Evolutionary conservation across 1,140 invertebrate species (phyloP), one percentile per base, ranked within the genome.

Genomic region (Leptinotarsa lineolata): DNA sequence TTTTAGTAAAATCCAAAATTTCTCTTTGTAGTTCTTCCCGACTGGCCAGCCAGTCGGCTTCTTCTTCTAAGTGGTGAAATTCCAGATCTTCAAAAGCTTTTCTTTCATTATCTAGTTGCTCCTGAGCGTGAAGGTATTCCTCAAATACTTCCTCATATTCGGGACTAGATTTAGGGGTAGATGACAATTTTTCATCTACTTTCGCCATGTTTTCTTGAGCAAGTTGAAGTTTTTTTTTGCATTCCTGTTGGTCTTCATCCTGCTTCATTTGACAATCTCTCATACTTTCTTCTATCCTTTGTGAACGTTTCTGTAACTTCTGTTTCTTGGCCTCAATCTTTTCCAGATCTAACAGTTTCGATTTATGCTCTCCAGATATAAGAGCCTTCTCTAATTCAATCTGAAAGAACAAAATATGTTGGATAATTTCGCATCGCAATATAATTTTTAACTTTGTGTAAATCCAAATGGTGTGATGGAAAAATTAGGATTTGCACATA

Each of bases 71-170:
- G 83, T 97, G 93, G 81, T 95, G 93, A 85, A 97, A 98, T 84
- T 98, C 96, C 18, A 96, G 86, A 84, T 97, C 95, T 85, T 98
- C 96, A 82, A 94, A 97, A 45, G 92, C 89, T 86, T 95, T 93
- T 12, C 88, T 88, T 78, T 93, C 92, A 72, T 90, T 91, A 72
- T 93, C 92, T 18, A 93, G 81, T 2, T 88, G 85, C 72, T 93
- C 91, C 75, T 91, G 90, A 22, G 91, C 88, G 72, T 89, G 86
- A 69, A 90, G 83, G 54, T 90, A 84, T 77, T 90, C 88, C 79
- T 90, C 89, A 12, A 90, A 80, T 1, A 88, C 87, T 4, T 86
- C 84, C 30, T 86, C 84, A 59, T 89, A 87, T 60, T 86, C 84
- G 69, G 87, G 84, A 48, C 58, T 24, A 87, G 75, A 76, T 88